Conservation (phyloP, 2,113 vertebrate species). For the Thalassarche chlororhynchos region DNA sequence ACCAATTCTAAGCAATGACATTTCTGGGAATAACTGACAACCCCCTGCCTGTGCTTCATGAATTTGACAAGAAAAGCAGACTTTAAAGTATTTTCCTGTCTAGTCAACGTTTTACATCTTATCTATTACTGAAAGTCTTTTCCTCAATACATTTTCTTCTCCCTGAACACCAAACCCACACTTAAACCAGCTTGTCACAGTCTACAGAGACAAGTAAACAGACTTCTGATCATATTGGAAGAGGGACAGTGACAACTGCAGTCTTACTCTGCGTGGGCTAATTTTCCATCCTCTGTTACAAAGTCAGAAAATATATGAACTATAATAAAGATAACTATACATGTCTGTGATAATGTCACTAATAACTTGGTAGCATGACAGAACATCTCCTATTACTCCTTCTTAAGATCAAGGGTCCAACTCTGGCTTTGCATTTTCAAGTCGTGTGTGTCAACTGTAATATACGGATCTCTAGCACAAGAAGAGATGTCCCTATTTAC, state of each 20-base stretch:
- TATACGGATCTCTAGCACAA: neutral
- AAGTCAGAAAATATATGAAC: neutral
- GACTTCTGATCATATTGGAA: slow-evolving; percentile 17
- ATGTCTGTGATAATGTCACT: neutral
- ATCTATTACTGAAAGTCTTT: slow-evolving; percentile 19
- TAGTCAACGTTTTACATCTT: slow-evolving; percentile 47
- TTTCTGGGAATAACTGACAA: slow-evolving; percentile 43
- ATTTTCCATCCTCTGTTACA: neutral
- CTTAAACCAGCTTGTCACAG: slow-evolving; percentile 36
- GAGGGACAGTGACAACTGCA: neutral
- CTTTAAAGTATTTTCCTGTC: slow-evolving; percentile 46
- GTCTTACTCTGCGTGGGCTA: neutral
- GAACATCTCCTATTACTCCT: neutral
- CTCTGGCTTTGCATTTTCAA: neutral
- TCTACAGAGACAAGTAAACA: slow-evolving; percentile 23
- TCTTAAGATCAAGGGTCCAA: neutral
- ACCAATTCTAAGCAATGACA: slow-evolving; percentile 1
- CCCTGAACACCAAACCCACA: slow-evolving; percentile 14
- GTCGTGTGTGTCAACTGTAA: neutral
- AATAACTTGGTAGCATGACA: neutral
- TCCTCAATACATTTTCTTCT: slow-evolving; percentile 2
- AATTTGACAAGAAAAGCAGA: slow-evolving; percentile 50
- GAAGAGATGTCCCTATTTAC: neutral
- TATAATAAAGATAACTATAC: neutral
- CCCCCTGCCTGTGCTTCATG: slow-evolving; percentile 31